These are phyloP conservation scores for Oithona nana DNA, from an alignment of 2,888 invertebrate genomes.

Conservation along the genomic window DNA sequence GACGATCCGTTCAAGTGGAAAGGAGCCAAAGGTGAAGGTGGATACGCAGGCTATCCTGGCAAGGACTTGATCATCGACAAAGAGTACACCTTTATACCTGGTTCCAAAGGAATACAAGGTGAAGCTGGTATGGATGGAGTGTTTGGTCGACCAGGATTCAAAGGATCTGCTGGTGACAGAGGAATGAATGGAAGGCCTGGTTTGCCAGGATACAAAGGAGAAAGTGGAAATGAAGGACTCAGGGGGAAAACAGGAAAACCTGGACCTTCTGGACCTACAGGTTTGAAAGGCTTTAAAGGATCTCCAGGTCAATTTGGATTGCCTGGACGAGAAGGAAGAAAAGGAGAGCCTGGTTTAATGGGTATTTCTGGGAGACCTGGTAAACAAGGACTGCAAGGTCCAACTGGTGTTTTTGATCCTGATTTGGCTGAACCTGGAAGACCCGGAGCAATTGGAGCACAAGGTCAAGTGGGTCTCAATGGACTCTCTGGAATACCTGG, in stretches of 20 bases:
- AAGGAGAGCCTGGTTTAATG: slow-evolving; percentile 18
- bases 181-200: slow-evolving; percentile 18
- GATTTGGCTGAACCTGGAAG: slow-evolving; percentile 15
- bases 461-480: slow-evolving; percentile 15
- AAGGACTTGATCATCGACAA: not conserved
- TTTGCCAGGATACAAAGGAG: slow-evolving; percentile 21
- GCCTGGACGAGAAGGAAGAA: slow-evolving; percentile 19
- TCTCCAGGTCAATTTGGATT: slow-evolving; percentile 20
- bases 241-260: slow-evolving; percentile 21
- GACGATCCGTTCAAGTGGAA: too few species aligned
- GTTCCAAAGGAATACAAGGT: slow-evolving; percentile 17
- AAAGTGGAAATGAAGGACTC: slow-evolving; percentile 20
- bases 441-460: slow-evolving; percentile 15
- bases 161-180: slow-evolving; percentile 17
- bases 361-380: slow-evolving; percentile 21
- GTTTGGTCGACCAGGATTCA: not conserved
- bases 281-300: slow-evolving; percentile 21
- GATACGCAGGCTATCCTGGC: slow-evolving; percentile 9
- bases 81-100: slow-evolving; percentile 5
- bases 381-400: slow-evolving; percentile 20
- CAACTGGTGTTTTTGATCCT: slow-evolving; percentile 19
- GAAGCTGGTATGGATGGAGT: slow-evolving; percentile 4
- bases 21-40: not conserved
- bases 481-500: slow-evolving; percentile 30
- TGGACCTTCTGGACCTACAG: slow-evolving; percentile 19